Base-by-base conservation (phyloP, 92 coral and sea anemone species). In the Metridium senile region DNA sequence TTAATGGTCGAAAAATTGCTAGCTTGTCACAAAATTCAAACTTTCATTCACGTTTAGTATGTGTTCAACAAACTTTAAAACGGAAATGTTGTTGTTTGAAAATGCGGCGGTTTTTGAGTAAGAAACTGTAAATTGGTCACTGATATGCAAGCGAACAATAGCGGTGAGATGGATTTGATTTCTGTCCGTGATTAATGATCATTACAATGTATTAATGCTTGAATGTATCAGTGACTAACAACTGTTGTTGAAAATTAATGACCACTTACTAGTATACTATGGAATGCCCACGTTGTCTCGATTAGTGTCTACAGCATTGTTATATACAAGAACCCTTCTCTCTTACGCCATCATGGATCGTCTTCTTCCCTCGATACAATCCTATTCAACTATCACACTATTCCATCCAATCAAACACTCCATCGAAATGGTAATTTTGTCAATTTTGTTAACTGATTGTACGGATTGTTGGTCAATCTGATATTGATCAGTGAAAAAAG, bases 151-250 rank as follows among this genome's bases (percentile, higher is more conserved):
- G 2, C 1, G 43, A 31, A 63, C 69, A 63, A 63, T 63, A 20
- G 69, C 21, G 45, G 69, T 8, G 3, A 35, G 45, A 63, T 4
- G 2, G 69, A 63, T 63, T 10, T 63, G 69, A 28, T 63, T 63
- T 31, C 45, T 72, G 65, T 18, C 45, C 6, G n/a, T 33, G 64
- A 34, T 73, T 54, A 21, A 32, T 68, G 26, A 19, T 33, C 69
- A 28, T 33, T 26, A 33, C 29, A 35, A 31, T 73, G 26, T 13
- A 73, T 73, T 58, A 30, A 73, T 2, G 1, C 56, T 58, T 54
- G 49, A 31, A 43, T 29, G 68, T 58, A 58, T 73, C 78, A 35
- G 1, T 73, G 68, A 73, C 66, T 73, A 23, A 22, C 39, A n/a
- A 1, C 43, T 35, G 43, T 28, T 26, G 64, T 58, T 21, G 68